Evolutionary conservation across 2,797 vertebrate species (phyloP).

Genomic region (Meriones psammophilus): DNA sequence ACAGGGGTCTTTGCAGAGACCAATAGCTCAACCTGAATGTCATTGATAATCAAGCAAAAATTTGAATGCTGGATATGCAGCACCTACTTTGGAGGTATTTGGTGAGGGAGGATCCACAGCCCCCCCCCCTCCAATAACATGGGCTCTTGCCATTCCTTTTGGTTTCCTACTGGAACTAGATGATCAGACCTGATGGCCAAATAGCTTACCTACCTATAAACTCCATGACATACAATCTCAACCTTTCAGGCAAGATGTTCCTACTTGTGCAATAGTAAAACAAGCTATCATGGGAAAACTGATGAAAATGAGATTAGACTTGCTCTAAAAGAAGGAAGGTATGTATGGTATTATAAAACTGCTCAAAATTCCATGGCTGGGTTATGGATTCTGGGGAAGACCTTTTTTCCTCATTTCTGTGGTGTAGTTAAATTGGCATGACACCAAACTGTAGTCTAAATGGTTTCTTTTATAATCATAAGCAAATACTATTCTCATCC

Average conservation of each 20-base stretch:
- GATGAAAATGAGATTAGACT: background rate
- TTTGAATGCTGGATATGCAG: background rate
- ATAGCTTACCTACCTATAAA: background rate
- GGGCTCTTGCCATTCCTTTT: background rate
- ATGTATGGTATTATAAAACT: background rate
- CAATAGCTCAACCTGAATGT: background rate
- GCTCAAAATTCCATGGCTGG: background rate
- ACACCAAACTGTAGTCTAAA: background rate
- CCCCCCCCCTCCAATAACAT: background rate
- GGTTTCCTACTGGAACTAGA: background rate
- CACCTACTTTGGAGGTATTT: background rate
- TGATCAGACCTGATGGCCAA: background rate
- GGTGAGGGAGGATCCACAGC: background rate
- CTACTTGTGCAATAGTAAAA: background rate
- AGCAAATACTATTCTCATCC: background rate
- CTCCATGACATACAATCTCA: background rate
- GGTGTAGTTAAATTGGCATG: background rate
- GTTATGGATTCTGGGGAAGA: background rate
- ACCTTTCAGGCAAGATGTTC: background rate
- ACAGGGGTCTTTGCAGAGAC: too few relatives aligned
- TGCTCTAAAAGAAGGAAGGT: background rate
- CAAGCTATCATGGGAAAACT: background rate
- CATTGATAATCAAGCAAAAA: background rate
- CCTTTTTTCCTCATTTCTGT: background rate
- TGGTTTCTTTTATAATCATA: background rate